Percentiles rank a stretch among this genome's conserved stretches.
Evolutionary conservation across 2,888 invertebrate genomes (phyloP).

Genomic region (Augiades crinisus): DNA sequence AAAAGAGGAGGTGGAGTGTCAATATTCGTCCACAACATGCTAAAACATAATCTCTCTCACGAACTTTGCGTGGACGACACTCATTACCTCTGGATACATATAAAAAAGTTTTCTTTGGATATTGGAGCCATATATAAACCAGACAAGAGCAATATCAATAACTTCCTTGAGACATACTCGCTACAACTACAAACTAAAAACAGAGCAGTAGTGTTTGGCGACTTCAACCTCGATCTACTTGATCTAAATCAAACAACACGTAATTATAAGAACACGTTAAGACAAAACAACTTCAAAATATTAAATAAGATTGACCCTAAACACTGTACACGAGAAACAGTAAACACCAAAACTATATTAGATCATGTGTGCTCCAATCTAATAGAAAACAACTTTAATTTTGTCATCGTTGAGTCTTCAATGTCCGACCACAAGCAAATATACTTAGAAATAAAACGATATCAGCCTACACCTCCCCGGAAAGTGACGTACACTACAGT

Average conservation of each 20-base stretch:
- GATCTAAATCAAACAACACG: background rate
- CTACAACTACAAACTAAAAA: conserved; percentile 18
- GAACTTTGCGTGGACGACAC: too few relatives aligned
- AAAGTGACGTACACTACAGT: conserved; percentile 25
- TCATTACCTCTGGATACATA: conserved; percentile 31
- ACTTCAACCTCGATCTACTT: conserved; percentile 24
- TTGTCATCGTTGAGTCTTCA: conserved; percentile 29
- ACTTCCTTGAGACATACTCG: conserved; percentile 21
- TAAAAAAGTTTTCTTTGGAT: conserved; percentile 30
- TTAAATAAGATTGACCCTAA: conserved; percentile 28
- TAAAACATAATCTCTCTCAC: too few relatives aligned
- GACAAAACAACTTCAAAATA: conserved; percentile 22
- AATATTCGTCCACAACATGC: too few relatives aligned
- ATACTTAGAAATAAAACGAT: conserved; percentile 28
- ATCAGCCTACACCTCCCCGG: background rate
- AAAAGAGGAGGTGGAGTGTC: too few relatives aligned
- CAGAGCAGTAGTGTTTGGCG: conserved; percentile 24
- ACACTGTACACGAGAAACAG: conserved; percentile 28
- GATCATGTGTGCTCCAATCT: conserved; percentile 28
- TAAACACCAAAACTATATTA: conserved; percentile 22
- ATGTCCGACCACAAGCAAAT: conserved; percentile 34
- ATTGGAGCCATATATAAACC: conserved; percentile 30
- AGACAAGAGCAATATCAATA: conserved; percentile 16
- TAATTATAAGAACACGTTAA: too few relatives aligned
- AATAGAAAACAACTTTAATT: conserved; percentile 13